Percentiles rank a stretch among this genome's conserved stretches.
phyloP scores from a whole-genome alignment of 2,113 vertebrate genomes.

The Sinocyclocheilus anshuiensis region DNA sequence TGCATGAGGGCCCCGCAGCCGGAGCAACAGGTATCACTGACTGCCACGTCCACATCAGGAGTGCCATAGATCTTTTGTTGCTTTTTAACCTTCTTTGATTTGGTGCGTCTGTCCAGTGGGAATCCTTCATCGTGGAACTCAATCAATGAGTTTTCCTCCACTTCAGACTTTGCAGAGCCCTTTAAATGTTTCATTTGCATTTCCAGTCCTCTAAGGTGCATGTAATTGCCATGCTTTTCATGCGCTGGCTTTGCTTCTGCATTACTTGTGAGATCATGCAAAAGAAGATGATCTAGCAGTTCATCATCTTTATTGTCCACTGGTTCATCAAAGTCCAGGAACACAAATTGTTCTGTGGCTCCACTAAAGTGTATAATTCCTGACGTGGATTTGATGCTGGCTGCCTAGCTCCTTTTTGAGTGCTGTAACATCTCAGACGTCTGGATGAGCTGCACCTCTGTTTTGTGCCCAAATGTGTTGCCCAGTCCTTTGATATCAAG shows the following conservation, averaged over 20 bases:
- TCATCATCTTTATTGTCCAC: slow-evolving; percentile 28
- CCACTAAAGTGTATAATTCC: slow-evolving; percentile 58
- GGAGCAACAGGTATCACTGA: slow-evolving; percentile 75
- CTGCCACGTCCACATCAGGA: slow-evolving; percentile 65
- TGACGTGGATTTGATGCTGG: neutral
- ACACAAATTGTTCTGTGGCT: slow-evolving; percentile 75
- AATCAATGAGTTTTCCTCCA: slow-evolving; percentile 54
- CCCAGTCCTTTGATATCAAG: neutral
- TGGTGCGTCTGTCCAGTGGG: slow-evolving; percentile 42
- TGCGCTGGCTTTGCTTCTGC: neutral
- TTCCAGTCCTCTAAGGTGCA: slow-evolving; percentile 56
- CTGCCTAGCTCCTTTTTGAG: neutral
- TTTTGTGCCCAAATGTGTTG: neutral
- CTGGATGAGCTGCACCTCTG: neutral
- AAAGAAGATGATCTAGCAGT: neutral
- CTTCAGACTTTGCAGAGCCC: neutral
- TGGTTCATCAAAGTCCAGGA: slow-evolving; percentile 70
- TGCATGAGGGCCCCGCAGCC: slow-evolving; percentile 89
- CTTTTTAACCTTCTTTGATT: slow-evolving; percentile 47
- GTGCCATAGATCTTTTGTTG: slow-evolving; percentile 68
- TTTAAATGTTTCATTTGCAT: slow-evolving; percentile 58
- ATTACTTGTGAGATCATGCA: slow-evolving; percentile 18
- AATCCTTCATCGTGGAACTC: slow-evolving; percentile 72
- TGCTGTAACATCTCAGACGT: slow-evolving; percentile 40
- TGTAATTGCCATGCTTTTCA: neutral